A percentile compares a stretch with the other conserved stretches of the same genome.
These are phyloP conservation scores for Leucophora obtusa DNA, from an alignment of 2,888 invertebrate genomes.

Conservation along the genomic window DNA sequence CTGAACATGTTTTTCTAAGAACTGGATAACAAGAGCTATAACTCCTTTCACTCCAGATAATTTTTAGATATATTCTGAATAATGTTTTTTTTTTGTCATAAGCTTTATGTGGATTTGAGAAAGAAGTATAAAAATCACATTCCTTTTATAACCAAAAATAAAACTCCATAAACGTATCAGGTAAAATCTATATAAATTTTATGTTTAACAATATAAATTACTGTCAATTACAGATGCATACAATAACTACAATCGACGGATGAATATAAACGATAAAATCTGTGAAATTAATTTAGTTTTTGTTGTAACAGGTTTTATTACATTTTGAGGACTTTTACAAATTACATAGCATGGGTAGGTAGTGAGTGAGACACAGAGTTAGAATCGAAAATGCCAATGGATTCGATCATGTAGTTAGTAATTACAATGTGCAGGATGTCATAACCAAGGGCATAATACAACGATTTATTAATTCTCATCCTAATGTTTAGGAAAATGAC, in stretches of 20 bases:
- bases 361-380: background rate
- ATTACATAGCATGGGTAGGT: background rate
- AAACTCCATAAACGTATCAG: background rate
- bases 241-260: conserved; percentile 48
- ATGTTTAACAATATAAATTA: conserved; percentile 51
- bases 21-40: no score
- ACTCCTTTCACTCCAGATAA: no score
- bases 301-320: conserved; percentile 49
- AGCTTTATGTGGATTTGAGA: no score
- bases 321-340: conserved; percentile 20
- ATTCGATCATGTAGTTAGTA: conserved; percentile 54
- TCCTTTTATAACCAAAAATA: background rate
- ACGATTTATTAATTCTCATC: conserved; percentile 61
- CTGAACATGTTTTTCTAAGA: no score
- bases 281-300: conserved; percentile 64
- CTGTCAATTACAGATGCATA: conserved; percentile 51
- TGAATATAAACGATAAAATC: conserved; percentile 61
- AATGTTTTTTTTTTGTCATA: no score
- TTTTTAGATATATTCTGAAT: no score
- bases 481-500: conserved; percentile 57
- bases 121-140: no score
- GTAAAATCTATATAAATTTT: conserved; percentile 7
- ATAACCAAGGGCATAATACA: conserved; percentile 65
- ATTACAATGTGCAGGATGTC: conserved; percentile 66
- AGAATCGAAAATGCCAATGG: conserved; percentile 41